Evolutionary conservation across 1,140 invertebrate species (phyloP).

Genomic region (Drosophila lacteicornis): DNA sequence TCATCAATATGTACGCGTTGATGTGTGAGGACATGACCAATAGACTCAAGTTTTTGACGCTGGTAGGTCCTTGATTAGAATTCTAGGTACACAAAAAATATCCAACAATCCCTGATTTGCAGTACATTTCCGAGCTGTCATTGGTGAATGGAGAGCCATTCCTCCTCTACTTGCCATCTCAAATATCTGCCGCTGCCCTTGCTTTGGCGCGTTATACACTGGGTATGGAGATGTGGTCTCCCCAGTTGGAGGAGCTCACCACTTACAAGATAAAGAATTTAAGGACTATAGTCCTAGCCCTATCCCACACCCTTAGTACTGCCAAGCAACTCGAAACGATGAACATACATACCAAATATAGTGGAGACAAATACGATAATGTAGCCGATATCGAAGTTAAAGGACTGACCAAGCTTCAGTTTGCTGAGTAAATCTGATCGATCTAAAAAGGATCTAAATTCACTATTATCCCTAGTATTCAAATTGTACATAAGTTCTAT

Average conservation of each 20-base stretch:
- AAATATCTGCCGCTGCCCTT: constrained; percentile 92
- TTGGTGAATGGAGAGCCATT: constrained; percentile 94
- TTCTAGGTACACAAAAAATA: background rate
- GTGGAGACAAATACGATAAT: constrained; percentile 87
- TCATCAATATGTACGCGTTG: constrained; percentile 91
- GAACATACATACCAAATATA: constrained; percentile 94
- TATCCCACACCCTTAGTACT: constrained; percentile 89
- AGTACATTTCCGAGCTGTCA: constrained; percentile 94
- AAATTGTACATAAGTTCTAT: background rate
- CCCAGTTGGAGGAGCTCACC: constrained; percentile 88
- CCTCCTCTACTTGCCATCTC: constrained; percentile 92
- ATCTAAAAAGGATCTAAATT: background rate
- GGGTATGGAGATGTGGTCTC: constrained; percentile 88
- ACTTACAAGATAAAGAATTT: constrained; percentile 90
- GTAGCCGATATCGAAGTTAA: constrained; percentile 61
- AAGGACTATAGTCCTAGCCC: constrained; percentile 88
- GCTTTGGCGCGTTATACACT: constrained; percentile 92
- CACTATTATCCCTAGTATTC: background rate
- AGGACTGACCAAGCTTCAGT: constrained; percentile 48
- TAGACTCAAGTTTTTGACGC: constrained; percentile 90
- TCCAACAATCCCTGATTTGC: too few relatives aligned
- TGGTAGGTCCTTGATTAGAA: constrained; percentile 87
- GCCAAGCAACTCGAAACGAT: constrained; percentile 89
- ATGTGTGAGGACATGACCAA: constrained; percentile 88
- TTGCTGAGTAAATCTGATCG: constrained; percentile 21